These are phyloP conservation scores for Zaprionus davidi DNA, from an alignment of 1,140 invertebrate genomes.

Conservation along the genomic window DNA sequence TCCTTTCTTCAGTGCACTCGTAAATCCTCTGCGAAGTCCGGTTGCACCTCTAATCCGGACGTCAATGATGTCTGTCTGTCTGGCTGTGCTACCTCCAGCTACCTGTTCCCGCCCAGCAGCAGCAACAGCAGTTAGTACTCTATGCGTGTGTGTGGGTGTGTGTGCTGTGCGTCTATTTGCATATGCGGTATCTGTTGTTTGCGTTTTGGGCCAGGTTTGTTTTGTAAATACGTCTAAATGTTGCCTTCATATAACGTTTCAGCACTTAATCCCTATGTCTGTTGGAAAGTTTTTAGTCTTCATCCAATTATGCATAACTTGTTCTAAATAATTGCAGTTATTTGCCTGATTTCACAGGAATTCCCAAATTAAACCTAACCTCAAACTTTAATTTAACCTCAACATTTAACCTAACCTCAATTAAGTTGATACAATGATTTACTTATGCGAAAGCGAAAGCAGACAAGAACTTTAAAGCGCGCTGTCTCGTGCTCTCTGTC, in stretches of 20 bases:
- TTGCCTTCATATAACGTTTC: slow-evolving; percentile 28
- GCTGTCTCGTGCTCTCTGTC: not conserved
- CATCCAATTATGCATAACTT: slow-evolving; percentile 1
- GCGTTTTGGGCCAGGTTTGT: slow-evolving; percentile 60
- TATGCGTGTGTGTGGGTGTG: slow-evolving; percentile 9
- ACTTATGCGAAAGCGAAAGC: slow-evolving; percentile 20
- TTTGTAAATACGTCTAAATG: slow-evolving; percentile 59
- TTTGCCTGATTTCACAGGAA: not conserved
- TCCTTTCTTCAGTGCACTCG: slow-evolving; percentile 63
- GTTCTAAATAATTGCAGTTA: not conserved
- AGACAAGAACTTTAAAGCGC: slow-evolving; percentile 8
- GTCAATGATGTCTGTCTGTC: slow-evolving; percentile 57
- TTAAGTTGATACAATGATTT: not conserved
- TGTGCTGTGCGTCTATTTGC: slow-evolving; percentile 57
- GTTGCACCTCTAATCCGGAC: slow-evolving; percentile 74
- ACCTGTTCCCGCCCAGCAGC: slow-evolving; percentile 22
- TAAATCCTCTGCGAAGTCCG: slow-evolving; percentile 63
- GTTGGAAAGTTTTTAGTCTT: not conserved
- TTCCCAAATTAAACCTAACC: no score
- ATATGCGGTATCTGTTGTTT: slow-evolving; percentile 60
- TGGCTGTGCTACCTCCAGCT: slow-evolving; percentile 15
- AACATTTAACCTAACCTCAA: slow-evolving; percentile 2
- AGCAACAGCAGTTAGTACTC: not conserved
- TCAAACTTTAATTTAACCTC: not conserved
- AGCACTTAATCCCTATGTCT: not conserved